phyloP scores from a whole-genome alignment of 2,888 invertebrate species.

The Habroteleia sp. region DNA sequence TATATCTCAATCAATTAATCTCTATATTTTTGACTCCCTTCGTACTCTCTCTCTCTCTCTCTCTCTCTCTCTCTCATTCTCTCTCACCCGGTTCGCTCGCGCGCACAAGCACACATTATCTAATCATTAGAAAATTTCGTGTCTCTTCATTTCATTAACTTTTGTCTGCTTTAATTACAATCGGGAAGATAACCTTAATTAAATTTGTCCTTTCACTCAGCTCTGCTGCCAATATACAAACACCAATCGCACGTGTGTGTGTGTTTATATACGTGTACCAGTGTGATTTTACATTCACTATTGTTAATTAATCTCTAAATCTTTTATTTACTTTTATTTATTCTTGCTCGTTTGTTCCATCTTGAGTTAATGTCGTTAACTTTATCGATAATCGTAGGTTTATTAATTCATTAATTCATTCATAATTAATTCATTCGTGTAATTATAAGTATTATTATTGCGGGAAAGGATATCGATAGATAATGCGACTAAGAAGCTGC shows the following conservation, averaged over 20 bases:
- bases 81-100: slow-evolving; percentile 12
- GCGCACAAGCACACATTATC: slow-evolving; percentile 22
- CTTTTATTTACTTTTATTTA: slow-evolving; percentile 2
- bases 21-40: slow-evolving; percentile 28
- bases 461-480: slow-evolving; percentile 38
- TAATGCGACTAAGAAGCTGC: slow-evolving; percentile 42
- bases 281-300: slow-evolving; percentile 39
- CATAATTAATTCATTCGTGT: slow-evolving; percentile 33
- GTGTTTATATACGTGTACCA: slow-evolving; percentile 22
- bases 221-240: slow-evolving; percentile 57
- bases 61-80: background rate
- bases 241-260: slow-evolving; percentile 40
- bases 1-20: slow-evolving; percentile 61
- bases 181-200: slow-evolving; percentile 48
- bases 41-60: background rate
- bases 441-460: slow-evolving; percentile 48
- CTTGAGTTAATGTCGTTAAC: slow-evolving; percentile 26
- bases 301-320: slow-evolving; percentile 46
- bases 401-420: slow-evolving; percentile 28
- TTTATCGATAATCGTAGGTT: slow-evolving; percentile 27
- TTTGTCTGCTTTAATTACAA: slow-evolving; percentile 59
- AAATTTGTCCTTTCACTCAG: slow-evolving; percentile 28
- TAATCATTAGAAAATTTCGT: slow-evolving; percentile 58
- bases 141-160: slow-evolving; percentile 36
- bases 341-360: background rate